A percentile compares a stretch with the other conserved stretches of the same genome.
Evolutionary conservation across 1,140 invertebrate genomes (phyloP).

Genomic region (Gryllus bimaculatus): DNA sequence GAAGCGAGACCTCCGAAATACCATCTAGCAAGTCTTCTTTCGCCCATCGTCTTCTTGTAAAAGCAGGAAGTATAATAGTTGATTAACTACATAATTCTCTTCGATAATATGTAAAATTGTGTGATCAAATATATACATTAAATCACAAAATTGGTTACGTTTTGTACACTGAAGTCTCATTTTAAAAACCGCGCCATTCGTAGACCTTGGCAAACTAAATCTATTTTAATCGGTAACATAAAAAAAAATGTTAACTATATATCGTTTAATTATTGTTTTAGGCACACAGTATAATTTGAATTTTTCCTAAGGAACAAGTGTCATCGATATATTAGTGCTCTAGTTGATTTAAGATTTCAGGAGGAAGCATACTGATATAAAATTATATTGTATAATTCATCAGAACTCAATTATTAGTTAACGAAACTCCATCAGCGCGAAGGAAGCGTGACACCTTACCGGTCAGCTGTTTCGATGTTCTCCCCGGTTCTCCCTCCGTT

Average conservation of each 20-base stretch:
- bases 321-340: not conserved
- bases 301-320: not conserved
- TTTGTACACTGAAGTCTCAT: too few species aligned
- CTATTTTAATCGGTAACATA: not conserved
- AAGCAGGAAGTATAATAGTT: not conserved
- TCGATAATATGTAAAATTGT: not conserved
- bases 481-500: not conserved
- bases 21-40: constrained; percentile 14
- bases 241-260: not conserved
- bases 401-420: not conserved
- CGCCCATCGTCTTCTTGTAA: not conserved
- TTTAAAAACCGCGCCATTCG: not conserved
- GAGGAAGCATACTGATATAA: too few species aligned
- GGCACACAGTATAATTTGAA: not conserved
- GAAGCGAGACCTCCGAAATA: constrained; percentile 20
- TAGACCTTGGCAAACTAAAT: not conserved
- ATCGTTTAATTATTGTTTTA: not conserved
- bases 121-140: too few species aligned
- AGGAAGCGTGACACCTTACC: not conserved
- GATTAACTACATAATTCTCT: not conserved
- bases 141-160: too few species aligned
- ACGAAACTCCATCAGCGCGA: not conserved
- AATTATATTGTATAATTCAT: too few species aligned
- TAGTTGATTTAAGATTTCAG: too few species aligned
- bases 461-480: not conserved